Evolutionary conservation across 2,797 vertebrate genomes (phyloP).

Genomic region (Amblyopsis hoosieri): DNA sequence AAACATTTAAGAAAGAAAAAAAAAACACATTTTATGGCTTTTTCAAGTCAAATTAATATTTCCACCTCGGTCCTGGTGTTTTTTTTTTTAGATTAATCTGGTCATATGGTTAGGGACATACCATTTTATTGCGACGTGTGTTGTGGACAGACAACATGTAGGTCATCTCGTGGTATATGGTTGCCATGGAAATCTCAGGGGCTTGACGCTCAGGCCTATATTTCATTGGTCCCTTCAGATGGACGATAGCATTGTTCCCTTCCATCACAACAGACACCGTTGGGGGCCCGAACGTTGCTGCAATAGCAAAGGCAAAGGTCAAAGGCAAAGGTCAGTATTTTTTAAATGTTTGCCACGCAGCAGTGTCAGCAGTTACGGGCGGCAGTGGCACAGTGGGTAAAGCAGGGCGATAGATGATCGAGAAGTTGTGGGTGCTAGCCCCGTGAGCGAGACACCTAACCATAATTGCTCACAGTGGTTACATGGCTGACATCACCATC

Average conservation of each 20-base stretch:
- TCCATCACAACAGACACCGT: constrained; percentile 53
- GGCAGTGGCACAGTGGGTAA: too few relatives aligned
- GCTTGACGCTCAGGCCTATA: constrained; percentile 50
- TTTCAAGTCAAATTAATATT: too few relatives aligned
- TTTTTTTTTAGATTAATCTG: neutral
- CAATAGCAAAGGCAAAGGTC: neutral
- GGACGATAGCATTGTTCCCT: constrained; percentile 52
- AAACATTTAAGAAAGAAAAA: too few relatives aligned
- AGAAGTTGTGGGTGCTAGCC: too few relatives aligned
- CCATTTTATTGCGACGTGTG: constrained; percentile 26
- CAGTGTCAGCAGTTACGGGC: neutral
- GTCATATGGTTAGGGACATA: constrained; percentile 23
- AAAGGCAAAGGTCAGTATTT: too few relatives aligned
- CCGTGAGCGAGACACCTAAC: too few relatives aligned
- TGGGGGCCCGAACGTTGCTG: constrained; percentile 75
- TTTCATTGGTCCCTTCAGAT: constrained; percentile 70
- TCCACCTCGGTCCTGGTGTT: neutral
- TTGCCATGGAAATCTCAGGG: constrained; percentile 50
- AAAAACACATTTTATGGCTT: too few relatives aligned
- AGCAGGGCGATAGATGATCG: too few relatives aligned
- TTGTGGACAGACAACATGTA: constrained; percentile 69
- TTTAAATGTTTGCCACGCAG: neutral
- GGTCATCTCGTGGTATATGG: constrained; percentile 60
- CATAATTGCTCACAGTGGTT: too few relatives aligned
- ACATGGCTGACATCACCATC: too few relatives aligned